Evolutionary conservation across 2,797 vertebrate genomes (phyloP).

Genomic region (Agapornis canus): DNA sequence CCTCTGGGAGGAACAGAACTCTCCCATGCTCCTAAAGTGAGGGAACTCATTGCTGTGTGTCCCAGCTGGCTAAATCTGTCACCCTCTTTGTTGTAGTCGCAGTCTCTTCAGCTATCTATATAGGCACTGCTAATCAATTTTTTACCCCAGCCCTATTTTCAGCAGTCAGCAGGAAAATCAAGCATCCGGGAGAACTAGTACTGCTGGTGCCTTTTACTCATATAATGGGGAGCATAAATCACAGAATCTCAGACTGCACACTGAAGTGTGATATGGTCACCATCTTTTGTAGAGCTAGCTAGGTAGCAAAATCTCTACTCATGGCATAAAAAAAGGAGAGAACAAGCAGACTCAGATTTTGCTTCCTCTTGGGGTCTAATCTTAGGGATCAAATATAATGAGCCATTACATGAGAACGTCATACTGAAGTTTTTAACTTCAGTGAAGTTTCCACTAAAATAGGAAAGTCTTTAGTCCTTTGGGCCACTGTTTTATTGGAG

Average conservation of each 20-base stretch:
- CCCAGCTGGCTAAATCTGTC: background rate
- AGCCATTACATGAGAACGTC: background rate
- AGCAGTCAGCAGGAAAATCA: background rate
- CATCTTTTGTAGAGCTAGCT: background rate
- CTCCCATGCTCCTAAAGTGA: fast-evolving
- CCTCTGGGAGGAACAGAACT: background rate
- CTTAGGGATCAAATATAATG: background rate
- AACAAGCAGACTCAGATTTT: background rate
- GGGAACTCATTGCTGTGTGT: background rate
- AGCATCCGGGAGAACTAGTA: background rate
- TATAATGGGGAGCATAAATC: background rate
- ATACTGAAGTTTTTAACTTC: background rate
- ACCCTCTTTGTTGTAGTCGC: background rate
- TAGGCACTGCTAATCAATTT: background rate
- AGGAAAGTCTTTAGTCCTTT: constrained; percentile 6
- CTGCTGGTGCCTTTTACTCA: background rate
- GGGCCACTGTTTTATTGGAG: background rate
- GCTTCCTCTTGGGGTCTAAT: background rate
- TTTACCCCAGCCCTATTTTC: background rate
- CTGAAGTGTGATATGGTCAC: background rate
- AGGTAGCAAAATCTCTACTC: background rate
- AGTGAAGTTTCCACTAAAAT: background rate
- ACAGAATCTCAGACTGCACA: background rate
- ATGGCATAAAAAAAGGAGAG: background rate
- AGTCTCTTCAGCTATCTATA: background rate